Percentiles rank a stretch among this genome's conserved stretches.
phyloP scores from a whole-genome alignment of 2,797 vertebrate genomes.

The Alectoris magna region DNA sequence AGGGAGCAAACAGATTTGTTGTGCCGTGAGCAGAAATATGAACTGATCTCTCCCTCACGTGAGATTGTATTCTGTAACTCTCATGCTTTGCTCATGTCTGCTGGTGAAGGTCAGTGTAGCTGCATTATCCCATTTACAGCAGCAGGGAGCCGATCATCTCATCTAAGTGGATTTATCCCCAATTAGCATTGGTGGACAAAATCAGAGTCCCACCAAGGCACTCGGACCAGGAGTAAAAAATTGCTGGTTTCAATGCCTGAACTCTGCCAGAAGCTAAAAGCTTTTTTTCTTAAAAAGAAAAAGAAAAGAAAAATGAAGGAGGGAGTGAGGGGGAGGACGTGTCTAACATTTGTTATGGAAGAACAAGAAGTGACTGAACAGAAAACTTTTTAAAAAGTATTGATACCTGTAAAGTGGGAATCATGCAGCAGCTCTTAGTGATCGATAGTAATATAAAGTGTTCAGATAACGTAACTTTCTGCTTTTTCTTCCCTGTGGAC shows the following conservation, averaged over 20 bases:
- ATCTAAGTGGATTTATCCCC: background rate
- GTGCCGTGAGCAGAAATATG: background rate
- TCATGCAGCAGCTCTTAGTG: background rate
- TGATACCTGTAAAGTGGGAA: background rate
- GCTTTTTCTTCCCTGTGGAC: background rate
- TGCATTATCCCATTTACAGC: background rate
- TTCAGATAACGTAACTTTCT: background rate
- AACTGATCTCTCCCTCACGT: background rate
- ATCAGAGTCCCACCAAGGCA: background rate
- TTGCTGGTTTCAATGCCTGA: background rate
- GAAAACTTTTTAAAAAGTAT: background rate
- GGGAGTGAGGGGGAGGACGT: background rate
- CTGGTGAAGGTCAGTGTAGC: background rate
- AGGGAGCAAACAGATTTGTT: background rate
- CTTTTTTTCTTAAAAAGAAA: background rate
- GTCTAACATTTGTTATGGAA: background rate
- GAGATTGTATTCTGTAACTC: background rate
- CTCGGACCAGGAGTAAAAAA: background rate
- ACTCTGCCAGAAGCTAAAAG: background rate
- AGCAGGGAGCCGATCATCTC: constrained; percentile 1
- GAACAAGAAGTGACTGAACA: background rate
- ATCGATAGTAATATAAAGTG: background rate
- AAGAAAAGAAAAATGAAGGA: background rate
- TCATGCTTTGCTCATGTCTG: background rate
- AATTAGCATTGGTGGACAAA: background rate